These are phyloP conservation scores for Alosa sapidissima DNA, from an alignment of 2,797 vertebrate species.

Conservation along the genomic window DNA sequence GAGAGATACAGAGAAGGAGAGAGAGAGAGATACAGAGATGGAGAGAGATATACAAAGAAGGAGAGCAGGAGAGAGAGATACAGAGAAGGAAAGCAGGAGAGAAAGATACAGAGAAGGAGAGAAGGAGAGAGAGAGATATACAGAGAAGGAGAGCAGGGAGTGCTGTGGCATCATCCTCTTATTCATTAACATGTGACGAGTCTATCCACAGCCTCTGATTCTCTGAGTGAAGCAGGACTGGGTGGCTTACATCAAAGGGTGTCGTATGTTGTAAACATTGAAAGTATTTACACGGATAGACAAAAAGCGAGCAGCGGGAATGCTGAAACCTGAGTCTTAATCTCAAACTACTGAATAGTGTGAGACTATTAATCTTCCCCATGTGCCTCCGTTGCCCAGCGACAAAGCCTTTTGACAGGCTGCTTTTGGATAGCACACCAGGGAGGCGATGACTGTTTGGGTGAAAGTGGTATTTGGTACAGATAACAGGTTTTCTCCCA, in stretches of 20 bases:
- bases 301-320: background rate
- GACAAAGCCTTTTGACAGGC: background rate
- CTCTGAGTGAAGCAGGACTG: background rate
- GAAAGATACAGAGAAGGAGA: background rate
- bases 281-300: background rate
- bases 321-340: background rate
- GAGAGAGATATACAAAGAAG: background rate
- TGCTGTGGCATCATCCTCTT: background rate
- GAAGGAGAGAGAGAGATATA: background rate
- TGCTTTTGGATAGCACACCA: background rate
- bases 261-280: background rate
- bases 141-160: background rate
- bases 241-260: background rate
- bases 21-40: background rate
- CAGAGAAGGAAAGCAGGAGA: background rate
- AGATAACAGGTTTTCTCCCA: background rate
- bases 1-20: background rate
- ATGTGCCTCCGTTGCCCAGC: background rate
- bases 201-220: background rate
- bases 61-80: background rate
- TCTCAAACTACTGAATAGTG: background rate
- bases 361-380: background rate
- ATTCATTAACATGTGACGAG: background rate
- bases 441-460: background rate
- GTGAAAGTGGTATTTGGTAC: background rate